Conservation (phyloP, 1,140 invertebrate species). For the Zelostemma sp. region DNA sequence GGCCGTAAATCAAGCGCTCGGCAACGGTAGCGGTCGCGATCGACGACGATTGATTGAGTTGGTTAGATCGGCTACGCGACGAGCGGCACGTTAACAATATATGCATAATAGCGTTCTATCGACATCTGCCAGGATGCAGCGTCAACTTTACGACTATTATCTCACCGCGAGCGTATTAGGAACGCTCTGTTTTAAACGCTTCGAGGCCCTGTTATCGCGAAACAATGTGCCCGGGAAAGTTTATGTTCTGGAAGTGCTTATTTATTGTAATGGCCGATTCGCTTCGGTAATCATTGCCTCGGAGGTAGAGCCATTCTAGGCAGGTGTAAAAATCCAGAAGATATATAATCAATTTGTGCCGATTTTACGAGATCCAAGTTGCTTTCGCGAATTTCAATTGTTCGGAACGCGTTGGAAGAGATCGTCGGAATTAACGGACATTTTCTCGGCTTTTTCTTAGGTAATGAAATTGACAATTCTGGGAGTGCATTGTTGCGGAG, state of each 20-base stretch:
- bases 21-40: background rate
- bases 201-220: constrained; percentile 2
- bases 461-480: background rate
- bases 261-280: constrained; percentile 4
- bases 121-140: background rate
- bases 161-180: background rate
- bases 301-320: background rate
- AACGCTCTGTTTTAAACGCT: background rate
- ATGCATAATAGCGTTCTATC: background rate
- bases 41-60: background rate
- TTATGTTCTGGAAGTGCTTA: constrained; percentile 2
- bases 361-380: background rate
- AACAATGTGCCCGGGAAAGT: constrained; percentile 8
- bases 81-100: background rate
- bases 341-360: constrained; percentile 3
- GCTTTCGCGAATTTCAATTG: no score
- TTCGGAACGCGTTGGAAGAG: no score
- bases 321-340: constrained; percentile 1
- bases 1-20: background rate
- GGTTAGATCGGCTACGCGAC: background rate
- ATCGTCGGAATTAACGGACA: no score
- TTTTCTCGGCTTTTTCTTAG: background rate
- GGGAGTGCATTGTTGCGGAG: background rate
- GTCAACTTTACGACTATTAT: constrained; percentile 2
- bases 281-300: constrained; percentile 4